Base-by-base conservation (phyloP, 1,140 invertebrate species). In the Pseudomyrmex gracilis region DNA sequence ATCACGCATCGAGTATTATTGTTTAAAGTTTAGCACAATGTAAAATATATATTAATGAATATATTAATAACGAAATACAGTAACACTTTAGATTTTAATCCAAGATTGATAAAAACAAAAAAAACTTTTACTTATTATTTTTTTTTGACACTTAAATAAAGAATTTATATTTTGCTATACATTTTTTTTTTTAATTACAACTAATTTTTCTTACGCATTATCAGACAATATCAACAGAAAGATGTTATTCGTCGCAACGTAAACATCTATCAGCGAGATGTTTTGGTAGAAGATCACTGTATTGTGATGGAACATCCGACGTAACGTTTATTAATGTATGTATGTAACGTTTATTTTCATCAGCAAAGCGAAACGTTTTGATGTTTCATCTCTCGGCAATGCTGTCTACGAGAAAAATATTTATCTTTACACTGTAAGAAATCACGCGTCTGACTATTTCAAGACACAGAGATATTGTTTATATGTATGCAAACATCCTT, bases 331-430 rank as follows among this genome's bases (percentile, higher is more conserved):
- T 80, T 34, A 34, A 34, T 34, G 34, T 34, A 34, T 34, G 34
- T 34, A 34, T 34, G 24, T 34, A 34, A 80, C 76, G 20, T 80
- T 80, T 58, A 53, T 80, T 15, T 58, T 80, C 53, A 78, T 70
- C 76, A 58, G 10, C 24, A 7, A 15, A 80, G 53, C 53, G 53
- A 17, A 70, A 80, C 64, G 43, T 78, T 43, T 78, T 53, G 64
- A 70, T 78, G 43, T 78, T 78, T 70, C 51, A 78, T 13, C 9
- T 78, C 53, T 70, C 20, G 53, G 57, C 64, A n/a, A 68, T 68
- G 17, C 51, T 67, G 17, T 13, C 74, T 68, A 51, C 74, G 64
- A 34, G 34, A 78, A 78, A 78, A 43, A 53, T 80, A 80, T 80
- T 58, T 80, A 49, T 53, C 49, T 80, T 34, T 34, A 34, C 51